Evolutionary conservation across 1,140 invertebrate species (phyloP), one percentile per base, ranked within the genome.

Genomic region (Atopsyche davidsoni): DNA sequence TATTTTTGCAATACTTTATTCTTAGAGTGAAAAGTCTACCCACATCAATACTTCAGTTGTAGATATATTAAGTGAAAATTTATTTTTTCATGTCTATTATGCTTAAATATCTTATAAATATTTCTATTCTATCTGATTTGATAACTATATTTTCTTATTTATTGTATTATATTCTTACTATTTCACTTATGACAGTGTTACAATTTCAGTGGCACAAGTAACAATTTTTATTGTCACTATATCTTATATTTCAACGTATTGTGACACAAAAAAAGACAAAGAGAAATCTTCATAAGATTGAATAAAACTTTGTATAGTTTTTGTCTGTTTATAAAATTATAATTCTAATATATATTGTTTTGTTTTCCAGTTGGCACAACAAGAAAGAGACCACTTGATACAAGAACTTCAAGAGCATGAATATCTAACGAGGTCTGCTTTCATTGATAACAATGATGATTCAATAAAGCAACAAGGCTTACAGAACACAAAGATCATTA

Each of bases 351-450:
- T 31, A 13, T 22, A 2, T 23, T 23, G 3, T 41, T 42, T 24
- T 42, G 2, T 42, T n/a, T 2, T 42, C 14, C 34, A 48, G 46
- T 14, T 21, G n/a, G 25, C 18, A 18, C 3, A 21, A 18, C 39
- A 56, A 36, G 48, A 51, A 51, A 34, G 39, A 44, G 32, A 28
- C 11, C 4, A 48, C 28, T 32, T 56, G 14, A 44, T 56, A 23
- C 14, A 38, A 32, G 45, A 56, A 38, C 23, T 56, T 4, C 35
- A 44, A 34, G 45, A 51, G 11, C 34, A 56, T 39, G 54, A 51
- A 39, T 18, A 50, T 11, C 11, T n/a, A 39, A 31, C 34, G 7
- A 44, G 42, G 16, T 32, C 42, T 18, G 13, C 9, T 17, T 22
- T 38, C 16, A 21, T 44, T 9, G 14, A 4, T 1, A 17, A 35